Evolutionary conservation across 2,888 invertebrate genomes (phyloP).

Genomic region (Cheilosia vulpina): DNA sequence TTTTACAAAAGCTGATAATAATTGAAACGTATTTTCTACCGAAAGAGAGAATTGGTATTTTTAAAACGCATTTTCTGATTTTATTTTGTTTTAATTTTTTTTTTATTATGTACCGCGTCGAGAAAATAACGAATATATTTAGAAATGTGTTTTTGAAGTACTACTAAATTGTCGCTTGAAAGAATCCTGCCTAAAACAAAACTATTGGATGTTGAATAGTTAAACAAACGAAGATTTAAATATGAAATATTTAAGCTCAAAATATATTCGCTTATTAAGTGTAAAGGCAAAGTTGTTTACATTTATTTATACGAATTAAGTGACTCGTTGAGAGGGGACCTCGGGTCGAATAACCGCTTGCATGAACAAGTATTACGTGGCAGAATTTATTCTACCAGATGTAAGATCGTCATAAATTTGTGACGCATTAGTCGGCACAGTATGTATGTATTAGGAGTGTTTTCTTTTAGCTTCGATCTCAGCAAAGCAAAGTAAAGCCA

Average conservation of each 20-base stretch:
- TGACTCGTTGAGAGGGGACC: neutral
- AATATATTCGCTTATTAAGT: conserved; percentile 68
- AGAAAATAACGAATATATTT: conserved; percentile 24
- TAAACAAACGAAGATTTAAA: conserved; percentile 62
- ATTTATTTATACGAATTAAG: neutral
- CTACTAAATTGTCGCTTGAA: conserved; percentile 41
- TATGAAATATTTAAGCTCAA: conserved; percentile 63
- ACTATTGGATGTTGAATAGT: conserved; percentile 66
- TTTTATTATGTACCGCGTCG: neutral
- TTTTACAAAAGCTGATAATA: conserved; percentile 12
- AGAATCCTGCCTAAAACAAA: conserved; percentile 62
- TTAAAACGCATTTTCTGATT: conserved; percentile 11
- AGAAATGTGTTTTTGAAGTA: conserved; percentile 50
- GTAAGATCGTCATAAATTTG: too few relatives aligned
- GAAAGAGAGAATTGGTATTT: conserved; percentile 29
- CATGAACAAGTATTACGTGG: too few relatives aligned
- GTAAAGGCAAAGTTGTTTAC: conserved; percentile 19
- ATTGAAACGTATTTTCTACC: conserved; percentile 19
- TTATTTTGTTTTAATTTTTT: conserved; percentile 13
- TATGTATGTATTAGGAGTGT: too few relatives aligned
- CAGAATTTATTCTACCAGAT: too few relatives aligned
- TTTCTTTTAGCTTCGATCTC: too few relatives aligned
- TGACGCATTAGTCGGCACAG: too few relatives aligned
- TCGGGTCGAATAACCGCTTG: too few relatives aligned
- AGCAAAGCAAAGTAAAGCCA: too few relatives aligned